A percentile compares a stretch with the other conserved stretches of the same genome.
Conservation (phyloP, 2,797 vertebrate genomes). For the Coregonus ussuriensis region DNA sequence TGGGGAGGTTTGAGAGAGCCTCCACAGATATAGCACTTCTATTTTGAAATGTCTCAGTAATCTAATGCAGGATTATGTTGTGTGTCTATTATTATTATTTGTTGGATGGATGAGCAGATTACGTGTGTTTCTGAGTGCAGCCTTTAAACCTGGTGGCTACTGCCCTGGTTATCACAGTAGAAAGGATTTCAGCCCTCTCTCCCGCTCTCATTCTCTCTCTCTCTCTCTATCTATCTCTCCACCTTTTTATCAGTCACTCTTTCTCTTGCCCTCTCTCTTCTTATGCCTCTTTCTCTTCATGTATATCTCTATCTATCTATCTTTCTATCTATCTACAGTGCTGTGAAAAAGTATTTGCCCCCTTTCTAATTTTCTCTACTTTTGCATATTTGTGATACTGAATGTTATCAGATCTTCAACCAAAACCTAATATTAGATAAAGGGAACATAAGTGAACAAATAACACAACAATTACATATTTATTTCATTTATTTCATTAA, state of each 20-base stretch:
- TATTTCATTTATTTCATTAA: too few species aligned
- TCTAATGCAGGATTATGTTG: slow-evolving; percentile 8
- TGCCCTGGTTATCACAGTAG: neutral
- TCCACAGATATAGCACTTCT: neutral
- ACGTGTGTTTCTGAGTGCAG: neutral
- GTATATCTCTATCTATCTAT: neutral
- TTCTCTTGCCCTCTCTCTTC: neutral
- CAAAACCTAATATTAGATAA: too few species aligned
- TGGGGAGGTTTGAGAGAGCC: neutral
- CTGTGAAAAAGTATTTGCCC: too few species aligned
- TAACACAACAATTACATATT: too few species aligned
- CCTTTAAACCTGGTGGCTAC: neutral
- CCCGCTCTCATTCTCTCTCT: neutral
- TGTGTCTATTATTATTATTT: neutral
- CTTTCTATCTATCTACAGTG: neutral
- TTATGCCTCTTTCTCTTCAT: neutral
- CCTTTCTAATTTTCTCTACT: too few species aligned
- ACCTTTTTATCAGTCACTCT: neutral
- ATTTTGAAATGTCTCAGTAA: neutral
- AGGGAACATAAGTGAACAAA: too few species aligned
- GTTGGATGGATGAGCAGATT: neutral
- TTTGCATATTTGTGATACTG: too few species aligned
- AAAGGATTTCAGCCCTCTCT: neutral
- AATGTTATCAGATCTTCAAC: too few species aligned
- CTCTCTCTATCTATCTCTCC: neutral